Evolutionary conservation across 2,797 vertebrate genomes (phyloP), one percentile per base, ranked within the genome.

Genomic region (Valencia hispanica): DNA sequence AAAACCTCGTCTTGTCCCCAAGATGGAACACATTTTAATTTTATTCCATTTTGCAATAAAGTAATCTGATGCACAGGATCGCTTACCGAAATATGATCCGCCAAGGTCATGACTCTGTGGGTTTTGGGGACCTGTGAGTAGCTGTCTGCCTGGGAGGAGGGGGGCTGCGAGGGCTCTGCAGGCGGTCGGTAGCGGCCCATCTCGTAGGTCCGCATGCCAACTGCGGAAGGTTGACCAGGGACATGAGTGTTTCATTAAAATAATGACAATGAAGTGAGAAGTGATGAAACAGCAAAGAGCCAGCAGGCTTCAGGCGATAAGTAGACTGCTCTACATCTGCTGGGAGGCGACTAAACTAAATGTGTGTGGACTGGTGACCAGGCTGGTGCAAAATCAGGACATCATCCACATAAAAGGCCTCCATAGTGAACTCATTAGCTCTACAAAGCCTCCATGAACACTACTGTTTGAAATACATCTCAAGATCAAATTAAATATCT

Each of bases 21-120:
- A 32, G 57, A 32, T 63, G 32, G 59, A 30, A 36, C 59, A 63
- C 18, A 20, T 63, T 63, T 36, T 63, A 18, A 63, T 20, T 20
- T 36, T 0, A 30, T 48, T 51, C 68, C 22, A 3, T 8, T 48
- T 12, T 72, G 12, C 25, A 63, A 47, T 36, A 41, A 12, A 39
- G 25, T 53, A 7, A 14, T 47, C 25, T n/a, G 25, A 47, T 70
- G 12, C 71, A 6, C 12, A 27, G 4, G 4, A 30, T 48, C 75
- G 82, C 96, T 90, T 96, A 99, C 98, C 88, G 98, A 99, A 92
- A 99, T 99, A 84, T 99, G 98, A 88, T 99, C 98, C 4, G 98
- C 98, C 71, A 99, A 94, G 25, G 98, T 99, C 96, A 99, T 99
- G 73, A 99, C 95, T 27, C 97, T 95, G 85, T 97, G 98, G 22